Evolutionary conservation across 2,797 vertebrate genomes (phyloP).

Genomic region (Tragopan temminckii): DNA sequence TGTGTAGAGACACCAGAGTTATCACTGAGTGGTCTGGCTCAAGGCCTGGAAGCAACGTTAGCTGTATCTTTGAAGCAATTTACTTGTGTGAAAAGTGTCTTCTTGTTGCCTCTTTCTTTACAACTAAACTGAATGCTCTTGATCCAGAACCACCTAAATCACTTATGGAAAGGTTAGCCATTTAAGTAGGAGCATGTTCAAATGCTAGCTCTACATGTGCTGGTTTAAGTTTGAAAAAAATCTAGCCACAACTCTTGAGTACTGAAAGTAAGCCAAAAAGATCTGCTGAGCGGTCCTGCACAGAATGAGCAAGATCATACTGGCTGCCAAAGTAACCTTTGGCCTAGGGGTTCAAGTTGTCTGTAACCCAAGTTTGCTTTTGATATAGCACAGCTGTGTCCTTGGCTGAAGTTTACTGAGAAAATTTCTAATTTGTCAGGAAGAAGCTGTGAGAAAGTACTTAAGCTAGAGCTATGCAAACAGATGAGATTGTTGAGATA

Average conservation of each 20-base stretch:
- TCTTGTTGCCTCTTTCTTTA: not conserved
- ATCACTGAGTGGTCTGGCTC: not conserved
- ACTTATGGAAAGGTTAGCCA: not conserved
- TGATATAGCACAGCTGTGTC: conserved; percentile 41
- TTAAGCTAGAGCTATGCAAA: not conserved
- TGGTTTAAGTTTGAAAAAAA: not conserved
- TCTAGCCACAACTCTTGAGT: not conserved
- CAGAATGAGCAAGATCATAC: not conserved
- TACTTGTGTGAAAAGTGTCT: not conserved
- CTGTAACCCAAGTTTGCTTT: not conserved
- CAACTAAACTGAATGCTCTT: not conserved
- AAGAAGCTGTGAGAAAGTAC: conserved; percentile 52
- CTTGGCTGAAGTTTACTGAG: conserved; percentile 40
- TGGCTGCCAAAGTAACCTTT: conserved; percentile 28
- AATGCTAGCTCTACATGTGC: not conserved
- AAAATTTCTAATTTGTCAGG: conserved; percentile 30
- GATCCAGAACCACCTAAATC: not conserved
- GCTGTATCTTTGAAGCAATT: not conserved
- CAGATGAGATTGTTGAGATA: conserved; percentile 4
- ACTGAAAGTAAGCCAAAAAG: not conserved
- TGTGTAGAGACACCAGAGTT: not conserved
- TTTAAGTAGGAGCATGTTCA: not conserved
- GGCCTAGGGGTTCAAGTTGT: conserved; percentile 12
- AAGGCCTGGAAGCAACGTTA: not conserved
- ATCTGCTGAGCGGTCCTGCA: not conserved